Evolutionary conservation across 1,140 invertebrate genomes (phyloP), one percentile per base, ranked within the genome.

Genomic region (Orius laevigatus): DNA sequence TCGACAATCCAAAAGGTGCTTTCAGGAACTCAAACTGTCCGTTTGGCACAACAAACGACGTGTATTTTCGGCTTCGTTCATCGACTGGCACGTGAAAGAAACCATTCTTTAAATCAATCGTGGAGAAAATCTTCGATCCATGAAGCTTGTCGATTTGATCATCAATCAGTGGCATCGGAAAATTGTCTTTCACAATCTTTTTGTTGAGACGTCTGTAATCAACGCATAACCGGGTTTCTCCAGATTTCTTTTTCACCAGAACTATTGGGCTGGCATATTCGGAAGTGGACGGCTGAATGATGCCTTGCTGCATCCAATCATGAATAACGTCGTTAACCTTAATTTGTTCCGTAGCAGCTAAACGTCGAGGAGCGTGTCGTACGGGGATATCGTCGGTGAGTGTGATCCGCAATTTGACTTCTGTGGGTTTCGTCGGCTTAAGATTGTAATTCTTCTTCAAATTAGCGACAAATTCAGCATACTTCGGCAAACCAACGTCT

Each of bases 1-100:
- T 60, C 8, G 46, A 51, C 0, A 66, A 40, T 5, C 63, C 64
- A 53, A 62, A 64, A 5, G 60, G 60, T 20, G 62, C 48, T 15
- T 50, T 34, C 9, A 51, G 42, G 38, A 53, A 63, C 38, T 64
- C 43, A 41, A 36, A 64, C 9, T 57, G 48, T 1, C 55, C 56
- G 15, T 57, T 55, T 10, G 46, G 53, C 2, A 58, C 59, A 3
- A 56, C 49, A 32, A 65, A 63, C 0, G 58, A 61, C 0, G 64
- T 65, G 47, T 65, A 66, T 3, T 56, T 36, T 32, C 44, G 55
- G 49, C 57, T 55, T 0, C 51, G 38, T 39, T 51, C 35, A 9
- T 56, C 53, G 0, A 69, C 36, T 5, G 49, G 42, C 6, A 70
- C 51, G 49, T 71, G 5, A 25, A 48, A 48, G 12, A n/a, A n/a